Conservation (phyloP, 2,888 invertebrate species). For the Bellardia pandia region DNA sequence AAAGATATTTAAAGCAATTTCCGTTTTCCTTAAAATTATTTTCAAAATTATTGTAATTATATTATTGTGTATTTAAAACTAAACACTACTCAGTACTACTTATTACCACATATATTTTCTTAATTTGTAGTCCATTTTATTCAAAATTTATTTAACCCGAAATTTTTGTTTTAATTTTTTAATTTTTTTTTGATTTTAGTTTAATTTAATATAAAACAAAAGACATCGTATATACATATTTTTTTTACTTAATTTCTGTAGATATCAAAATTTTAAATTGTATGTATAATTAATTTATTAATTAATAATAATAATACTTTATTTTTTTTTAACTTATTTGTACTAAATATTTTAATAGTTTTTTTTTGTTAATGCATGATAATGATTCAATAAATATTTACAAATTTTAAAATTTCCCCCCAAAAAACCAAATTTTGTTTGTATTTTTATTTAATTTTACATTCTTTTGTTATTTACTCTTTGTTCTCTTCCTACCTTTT, state of each 20-base stretch:
- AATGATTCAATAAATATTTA: conserved; percentile 57
- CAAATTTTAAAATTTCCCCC: conserved; percentile 6
- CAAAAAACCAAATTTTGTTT: conserved; percentile 46
- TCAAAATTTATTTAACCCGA: conserved; percentile 20
- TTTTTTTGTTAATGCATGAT: conserved; percentile 55
- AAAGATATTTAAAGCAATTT: not conserved
- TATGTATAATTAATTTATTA: conserved; percentile 23
- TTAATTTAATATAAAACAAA: not conserved
- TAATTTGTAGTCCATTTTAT: conserved; percentile 4
- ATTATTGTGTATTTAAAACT: not conserved
- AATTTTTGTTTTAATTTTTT: not conserved
- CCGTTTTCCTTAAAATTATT: not conserved
- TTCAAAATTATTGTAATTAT: conserved; percentile 1
- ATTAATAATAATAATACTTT: conserved; percentile 23
- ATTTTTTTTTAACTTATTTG: conserved; percentile 9
- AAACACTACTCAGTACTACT: not conserved
- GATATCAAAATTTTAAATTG: conserved; percentile 53
- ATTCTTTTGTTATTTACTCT: conserved; percentile 15
- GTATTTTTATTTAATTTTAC: conserved; percentile 45
- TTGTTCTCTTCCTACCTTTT: conserved; percentile 27
- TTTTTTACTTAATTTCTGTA: conserved; percentile 30
- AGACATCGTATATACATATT: not conserved
- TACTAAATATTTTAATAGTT: conserved; percentile 31
- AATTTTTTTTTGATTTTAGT: conserved; percentile 17
- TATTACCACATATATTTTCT: not conserved